phyloP scores from a whole-genome alignment of 1,140 invertebrate genomes.

The Sesamia nonagrioides region DNA sequence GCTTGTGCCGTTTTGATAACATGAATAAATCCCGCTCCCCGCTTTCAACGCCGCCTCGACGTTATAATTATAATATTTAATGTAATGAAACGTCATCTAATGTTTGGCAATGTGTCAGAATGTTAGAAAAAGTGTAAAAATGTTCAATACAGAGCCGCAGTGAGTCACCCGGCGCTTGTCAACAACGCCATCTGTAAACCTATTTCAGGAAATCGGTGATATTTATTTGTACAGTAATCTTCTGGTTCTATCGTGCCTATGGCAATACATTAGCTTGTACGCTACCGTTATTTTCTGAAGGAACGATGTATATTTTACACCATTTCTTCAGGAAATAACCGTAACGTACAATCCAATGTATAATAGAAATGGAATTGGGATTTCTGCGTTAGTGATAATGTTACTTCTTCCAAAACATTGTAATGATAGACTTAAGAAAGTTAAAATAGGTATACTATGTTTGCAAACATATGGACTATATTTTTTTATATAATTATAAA shows the following conservation, averaged over 20 bases:
- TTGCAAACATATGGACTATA: no score
- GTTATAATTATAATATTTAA: slow-evolving; percentile 50
- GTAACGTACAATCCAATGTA: no score
- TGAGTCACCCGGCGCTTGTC: slow-evolving; percentile 30
- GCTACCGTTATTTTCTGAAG: not conserved
- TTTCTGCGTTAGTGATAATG: no score
- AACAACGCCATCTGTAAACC: not conserved
- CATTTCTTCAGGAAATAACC: no score
- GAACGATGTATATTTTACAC: no score
- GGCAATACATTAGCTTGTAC: not conserved
- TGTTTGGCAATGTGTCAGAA: slow-evolving; percentile 41
- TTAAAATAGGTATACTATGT: no score
- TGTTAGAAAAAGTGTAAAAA: slow-evolving; percentile 46
- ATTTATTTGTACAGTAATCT: slow-evolving; percentile 21
- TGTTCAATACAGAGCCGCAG: not conserved
- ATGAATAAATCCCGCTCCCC: not conserved
- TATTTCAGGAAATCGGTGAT: slow-evolving; percentile 22
- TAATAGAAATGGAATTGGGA: no score
- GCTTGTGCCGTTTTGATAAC: no score
- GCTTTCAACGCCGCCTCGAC: slow-evolving; percentile 9
- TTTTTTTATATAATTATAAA: no score
- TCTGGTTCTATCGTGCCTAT: not conserved
- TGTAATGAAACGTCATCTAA: slow-evolving; percentile 45
- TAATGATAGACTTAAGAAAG: no score
- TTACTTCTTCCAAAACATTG: no score